Conservation (phyloP, 2,113 vertebrate genomes). For the Bubo blakistoni region DNA sequence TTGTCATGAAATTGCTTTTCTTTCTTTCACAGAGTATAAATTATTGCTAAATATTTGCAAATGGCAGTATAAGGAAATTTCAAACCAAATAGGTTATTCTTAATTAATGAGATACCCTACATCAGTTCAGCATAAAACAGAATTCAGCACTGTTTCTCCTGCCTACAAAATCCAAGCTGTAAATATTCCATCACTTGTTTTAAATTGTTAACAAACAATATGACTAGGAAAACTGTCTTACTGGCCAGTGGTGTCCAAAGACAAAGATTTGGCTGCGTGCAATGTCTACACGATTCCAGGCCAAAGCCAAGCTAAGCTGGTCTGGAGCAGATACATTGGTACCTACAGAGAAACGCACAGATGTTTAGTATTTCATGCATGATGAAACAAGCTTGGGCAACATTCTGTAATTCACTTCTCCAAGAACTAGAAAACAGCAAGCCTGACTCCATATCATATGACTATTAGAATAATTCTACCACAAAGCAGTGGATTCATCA, state of each 20-base stretch:
- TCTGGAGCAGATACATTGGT: conserved; percentile 94
- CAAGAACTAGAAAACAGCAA: neutral
- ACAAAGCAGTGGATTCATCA: neutral
- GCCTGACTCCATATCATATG: neutral
- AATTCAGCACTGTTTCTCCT: neutral
- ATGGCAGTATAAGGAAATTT: neutral
- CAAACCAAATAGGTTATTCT: neutral
- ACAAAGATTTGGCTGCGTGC: conserved; percentile 97
- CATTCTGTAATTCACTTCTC: neutral
- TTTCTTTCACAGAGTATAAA: neutral
- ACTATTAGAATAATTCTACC: neutral
- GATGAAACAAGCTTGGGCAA: neutral
- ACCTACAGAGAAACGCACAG: conserved; percentile 69
- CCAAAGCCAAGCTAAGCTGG: conserved; percentile 94
- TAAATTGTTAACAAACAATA: neutral
- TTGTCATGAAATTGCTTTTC: neutral
- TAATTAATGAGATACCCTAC: neutral
- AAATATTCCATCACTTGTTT: neutral
- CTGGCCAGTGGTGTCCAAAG: conserved; percentile 94
- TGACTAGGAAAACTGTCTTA: conserved; percentile 63
- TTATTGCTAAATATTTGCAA: neutral
- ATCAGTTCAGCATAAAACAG: neutral
- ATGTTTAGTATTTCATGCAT: neutral
- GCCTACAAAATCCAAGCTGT: neutral
- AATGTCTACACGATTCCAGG: conserved; percentile 99